Conservation (phyloP, 2,113 vertebrate species). For the Ptilonorhynchus violaceus region DNA sequence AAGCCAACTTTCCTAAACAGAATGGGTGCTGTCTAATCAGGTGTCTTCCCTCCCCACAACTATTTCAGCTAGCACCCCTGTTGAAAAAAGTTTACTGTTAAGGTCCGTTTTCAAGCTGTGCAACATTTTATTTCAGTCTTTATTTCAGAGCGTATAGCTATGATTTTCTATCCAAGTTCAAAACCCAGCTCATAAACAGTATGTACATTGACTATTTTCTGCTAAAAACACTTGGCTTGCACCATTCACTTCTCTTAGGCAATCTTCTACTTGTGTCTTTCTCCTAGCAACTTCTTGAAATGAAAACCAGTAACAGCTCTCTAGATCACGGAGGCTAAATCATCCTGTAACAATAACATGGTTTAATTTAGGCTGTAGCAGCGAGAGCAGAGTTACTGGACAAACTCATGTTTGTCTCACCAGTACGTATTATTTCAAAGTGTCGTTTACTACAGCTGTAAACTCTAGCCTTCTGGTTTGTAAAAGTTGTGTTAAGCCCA, state of each 20-base stretch:
- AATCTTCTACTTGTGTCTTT: background rate
- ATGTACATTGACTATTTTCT: background rate
- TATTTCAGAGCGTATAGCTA: background rate
- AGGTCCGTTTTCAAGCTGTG: background rate
- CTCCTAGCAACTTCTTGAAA: background rate
- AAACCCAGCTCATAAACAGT: background rate
- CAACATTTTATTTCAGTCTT: background rate
- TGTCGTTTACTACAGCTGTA: slow-evolving; percentile 45
- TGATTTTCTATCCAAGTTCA: background rate
- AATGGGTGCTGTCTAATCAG: background rate
- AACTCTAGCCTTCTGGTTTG: slow-evolving; percentile 37
- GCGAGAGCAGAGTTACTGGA: background rate
- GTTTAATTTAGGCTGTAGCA: background rate
- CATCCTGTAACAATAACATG: background rate
- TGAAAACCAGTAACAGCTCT: background rate
- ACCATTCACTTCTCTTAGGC: background rate
- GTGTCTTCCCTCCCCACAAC: background rate
- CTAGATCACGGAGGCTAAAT: background rate
- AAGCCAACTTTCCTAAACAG: background rate
- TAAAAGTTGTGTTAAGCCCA: slow-evolving; percentile 14
- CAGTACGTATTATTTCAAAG: slow-evolving; percentile 3
- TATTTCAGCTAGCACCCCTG: background rate
- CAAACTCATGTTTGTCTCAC: slow-evolving; percentile 22
- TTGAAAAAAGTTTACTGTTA: background rate
- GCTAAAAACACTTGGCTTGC: background rate